phyloP scores from a whole-genome alignment of 2,113 vertebrate genomes.

The Pogona vitticeps region DNA sequence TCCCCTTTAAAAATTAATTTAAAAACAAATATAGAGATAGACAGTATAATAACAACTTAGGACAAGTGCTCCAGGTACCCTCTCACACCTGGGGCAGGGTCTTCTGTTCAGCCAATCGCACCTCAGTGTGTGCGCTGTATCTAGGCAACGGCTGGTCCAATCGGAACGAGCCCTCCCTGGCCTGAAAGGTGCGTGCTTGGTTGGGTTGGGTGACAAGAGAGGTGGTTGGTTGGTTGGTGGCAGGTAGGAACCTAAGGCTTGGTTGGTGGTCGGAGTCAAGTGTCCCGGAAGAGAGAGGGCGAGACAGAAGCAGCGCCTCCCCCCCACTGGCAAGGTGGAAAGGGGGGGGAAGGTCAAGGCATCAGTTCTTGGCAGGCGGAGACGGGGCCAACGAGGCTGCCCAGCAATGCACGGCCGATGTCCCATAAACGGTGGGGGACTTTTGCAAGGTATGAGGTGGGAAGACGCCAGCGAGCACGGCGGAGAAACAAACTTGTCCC shows the following conservation, averaged over 20 bases:
- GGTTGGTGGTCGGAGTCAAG: slow-evolving; percentile 43
- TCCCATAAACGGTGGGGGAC: not conserved
- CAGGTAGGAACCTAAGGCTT: slow-evolving; percentile 46
- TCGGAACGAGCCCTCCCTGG: slow-evolving; percentile 88
- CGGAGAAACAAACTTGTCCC: not conserved
- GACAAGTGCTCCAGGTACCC: slow-evolving; percentile 91
- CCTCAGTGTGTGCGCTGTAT: slow-evolving; percentile 92
- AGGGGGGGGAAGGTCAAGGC: slow-evolving; percentile 50
- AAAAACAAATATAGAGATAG: slow-evolving; percentile 27
- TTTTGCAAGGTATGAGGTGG: too few relatives aligned
- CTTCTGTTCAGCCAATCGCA: slow-evolving; percentile 93
- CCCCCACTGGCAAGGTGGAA: slow-evolving; percentile 60
- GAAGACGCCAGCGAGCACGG: not conserved
- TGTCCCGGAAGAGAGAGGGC: slow-evolving; percentile 58
- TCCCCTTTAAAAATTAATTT: slow-evolving; percentile 27
- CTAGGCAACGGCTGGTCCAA: slow-evolving; percentile 95
- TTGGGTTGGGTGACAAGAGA: slow-evolving; percentile 86
- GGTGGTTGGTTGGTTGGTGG: slow-evolving; percentile 66
- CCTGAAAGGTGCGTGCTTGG: slow-evolving; percentile 83
- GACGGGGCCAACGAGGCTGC: not conserved
- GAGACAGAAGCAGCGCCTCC: slow-evolving; percentile 59
- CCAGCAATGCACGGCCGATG: not conserved
- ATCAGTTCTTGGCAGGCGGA: slow-evolving; percentile 28
- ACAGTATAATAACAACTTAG: slow-evolving; percentile 64
- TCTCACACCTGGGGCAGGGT: slow-evolving; percentile 88